These are phyloP conservation scores for Myripristis jacobus DNA, from an alignment of 2,797 vertebrate genomes.

Conservation along the genomic window DNA sequence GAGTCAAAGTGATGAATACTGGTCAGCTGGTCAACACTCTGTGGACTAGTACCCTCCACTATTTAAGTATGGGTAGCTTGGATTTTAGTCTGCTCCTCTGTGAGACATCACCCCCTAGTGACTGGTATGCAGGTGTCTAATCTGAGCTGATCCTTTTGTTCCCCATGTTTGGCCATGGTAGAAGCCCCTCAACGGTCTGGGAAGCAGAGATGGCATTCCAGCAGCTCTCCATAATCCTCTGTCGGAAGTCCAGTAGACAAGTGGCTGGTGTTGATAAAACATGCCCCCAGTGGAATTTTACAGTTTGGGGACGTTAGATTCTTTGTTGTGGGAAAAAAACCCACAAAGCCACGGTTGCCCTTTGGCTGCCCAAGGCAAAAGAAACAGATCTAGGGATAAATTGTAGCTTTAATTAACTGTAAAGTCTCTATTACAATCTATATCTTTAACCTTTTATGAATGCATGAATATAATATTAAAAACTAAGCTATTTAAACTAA, in stretches of 20 bases:
- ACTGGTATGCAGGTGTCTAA: constrained; percentile 84
- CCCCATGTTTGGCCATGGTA: constrained; percentile 78
- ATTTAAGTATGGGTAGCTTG: constrained; percentile 44
- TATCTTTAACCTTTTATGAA: not conserved
- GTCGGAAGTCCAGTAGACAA: constrained; percentile 83
- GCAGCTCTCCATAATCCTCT: constrained; percentile 82
- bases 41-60: constrained; percentile 27
- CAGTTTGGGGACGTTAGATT: constrained; percentile 70
- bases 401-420: constrained; percentile 7
- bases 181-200: constrained; percentile 75
- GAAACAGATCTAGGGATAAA: constrained; percentile 1
- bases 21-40: constrained; percentile 50
- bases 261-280: constrained; percentile 83
- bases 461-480: not conserved
- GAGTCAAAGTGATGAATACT: constrained; percentile 49
- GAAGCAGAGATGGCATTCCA: constrained; percentile 81
- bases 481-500: not conserved
- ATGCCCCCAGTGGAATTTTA: constrained; percentile 79
- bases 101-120: constrained; percentile 82
- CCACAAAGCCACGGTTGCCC: constrained; percentile 1
- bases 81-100: constrained; percentile 48
- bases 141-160: constrained; percentile 82
- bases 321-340: constrained; percentile 55
- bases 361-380: constrained; percentile 36
- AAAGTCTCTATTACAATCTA: constrained; percentile 1